Conservation (phyloP, 2,888 invertebrate species). For the Lymantria monacha region DNA sequence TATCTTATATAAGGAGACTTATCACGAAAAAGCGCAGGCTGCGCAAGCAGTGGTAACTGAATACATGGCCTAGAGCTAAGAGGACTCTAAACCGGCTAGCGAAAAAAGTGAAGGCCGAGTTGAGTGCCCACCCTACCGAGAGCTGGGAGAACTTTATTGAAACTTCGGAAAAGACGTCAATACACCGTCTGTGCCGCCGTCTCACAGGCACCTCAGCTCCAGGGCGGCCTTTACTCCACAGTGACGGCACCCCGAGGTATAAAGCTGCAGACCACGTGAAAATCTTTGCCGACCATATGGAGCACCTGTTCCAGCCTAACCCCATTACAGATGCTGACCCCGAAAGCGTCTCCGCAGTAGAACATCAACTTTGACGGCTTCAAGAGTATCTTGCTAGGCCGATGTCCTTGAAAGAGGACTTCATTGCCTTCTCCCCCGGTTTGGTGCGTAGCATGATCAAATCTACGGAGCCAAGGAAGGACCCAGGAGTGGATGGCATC, state of each 20-base stretch:
- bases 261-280: not conserved
- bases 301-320: not conserved
- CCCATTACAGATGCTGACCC: not conserved
- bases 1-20: not conserved
- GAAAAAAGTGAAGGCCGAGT: no score
- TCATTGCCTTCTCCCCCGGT: not conserved
- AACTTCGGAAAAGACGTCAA: no score
- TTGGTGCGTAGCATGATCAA: not conserved
- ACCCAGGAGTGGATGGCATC: not conserved
- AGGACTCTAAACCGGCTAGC: not conserved
- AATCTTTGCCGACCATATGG: not conserved
- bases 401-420: not conserved
- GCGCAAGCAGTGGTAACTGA: not conserved
- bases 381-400: not conserved
- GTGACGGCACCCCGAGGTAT: not conserved
- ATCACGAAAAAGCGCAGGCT: not conserved
- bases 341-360: not conserved
- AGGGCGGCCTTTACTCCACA: not conserved
- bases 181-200: no score
- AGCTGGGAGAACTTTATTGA: not conserved
- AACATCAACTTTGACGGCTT: not conserved
- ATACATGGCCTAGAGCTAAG: not conserved
- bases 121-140: not conserved
- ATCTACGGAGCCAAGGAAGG: not conserved
- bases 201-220: no score